These are phyloP conservation scores for Ophion obscuratus DNA, from an alignment of 2,888 invertebrate species.

Conservation along the genomic window DNA sequence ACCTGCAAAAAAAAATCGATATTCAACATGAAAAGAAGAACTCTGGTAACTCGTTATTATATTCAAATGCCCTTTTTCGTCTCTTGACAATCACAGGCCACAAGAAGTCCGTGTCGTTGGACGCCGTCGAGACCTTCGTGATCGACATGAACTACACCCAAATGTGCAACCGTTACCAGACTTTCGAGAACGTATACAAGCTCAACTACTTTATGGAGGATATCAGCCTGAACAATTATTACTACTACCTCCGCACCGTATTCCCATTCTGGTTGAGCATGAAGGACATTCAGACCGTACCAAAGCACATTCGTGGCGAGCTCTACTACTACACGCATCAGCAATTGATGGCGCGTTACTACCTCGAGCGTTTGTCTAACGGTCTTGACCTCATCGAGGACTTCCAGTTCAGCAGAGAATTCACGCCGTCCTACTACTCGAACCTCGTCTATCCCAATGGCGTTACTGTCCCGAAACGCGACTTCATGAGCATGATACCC, in stretches of 20 bases:
- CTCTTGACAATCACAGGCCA: constrained; percentile 53
- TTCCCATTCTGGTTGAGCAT: constrained; percentile 89
- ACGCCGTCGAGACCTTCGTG: constrained; percentile 71
- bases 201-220: constrained; percentile 90
- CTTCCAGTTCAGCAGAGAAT: constrained; percentile 85
- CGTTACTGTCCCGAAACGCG: constrained; percentile 86
- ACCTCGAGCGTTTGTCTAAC: constrained; percentile 89
- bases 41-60: background rate
- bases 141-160: constrained; percentile 87
- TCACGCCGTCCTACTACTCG: constrained; percentile 87
- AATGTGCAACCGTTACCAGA: constrained; percentile 82
- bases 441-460: constrained; percentile 88
- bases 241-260: constrained; percentile 88
- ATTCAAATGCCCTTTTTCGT: background rate
- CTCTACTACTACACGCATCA: constrained; percentile 88
- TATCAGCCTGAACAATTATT: constrained; percentile 88
- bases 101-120: constrained; percentile 65
- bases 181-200: constrained; percentile 86
- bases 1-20: too few relatives aligned
- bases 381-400: constrained; percentile 87
- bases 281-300: constrained; percentile 84
- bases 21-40: too few relatives aligned
- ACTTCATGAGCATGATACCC: constrained; percentile 83
- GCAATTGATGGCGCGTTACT: constrained; percentile 89
- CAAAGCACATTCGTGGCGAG: constrained; percentile 87